Conservation (phyloP, 2,113 vertebrate genomes). For the Labeo catla region DNA sequence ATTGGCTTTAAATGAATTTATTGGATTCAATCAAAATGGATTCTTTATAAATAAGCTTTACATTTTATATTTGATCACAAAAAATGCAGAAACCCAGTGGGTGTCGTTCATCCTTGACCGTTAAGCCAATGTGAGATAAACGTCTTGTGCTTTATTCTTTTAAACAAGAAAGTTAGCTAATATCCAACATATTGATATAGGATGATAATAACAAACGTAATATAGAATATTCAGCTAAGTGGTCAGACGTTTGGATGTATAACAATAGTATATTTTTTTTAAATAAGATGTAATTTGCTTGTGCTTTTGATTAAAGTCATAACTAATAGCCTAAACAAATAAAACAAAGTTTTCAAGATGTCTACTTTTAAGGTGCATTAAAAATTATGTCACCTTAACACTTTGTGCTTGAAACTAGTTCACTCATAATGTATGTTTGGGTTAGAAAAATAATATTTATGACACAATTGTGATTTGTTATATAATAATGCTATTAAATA, state of each 20-base stretch:
- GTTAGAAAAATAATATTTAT: neutral
- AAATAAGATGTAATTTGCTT: neutral
- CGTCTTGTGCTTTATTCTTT: neutral
- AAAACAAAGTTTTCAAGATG: neutral
- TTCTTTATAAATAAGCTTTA: neutral
- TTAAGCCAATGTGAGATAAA: neutral
- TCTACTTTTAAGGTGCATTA: neutral
- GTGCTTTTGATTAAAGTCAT: neutral
- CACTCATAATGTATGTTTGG: neutral
- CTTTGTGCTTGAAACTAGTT: neutral
- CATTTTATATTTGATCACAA: neutral
- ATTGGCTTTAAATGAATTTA: neutral
- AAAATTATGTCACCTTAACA: neutral
- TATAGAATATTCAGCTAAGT: neutral
- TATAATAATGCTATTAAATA: neutral
- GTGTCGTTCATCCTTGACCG: constrained; percentile 9
- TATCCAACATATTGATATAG: neutral
- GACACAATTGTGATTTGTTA: neutral
- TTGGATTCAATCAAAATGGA: neutral
- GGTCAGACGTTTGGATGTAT: neutral
- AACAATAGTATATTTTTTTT: too few relatives aligned
- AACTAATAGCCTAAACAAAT: neutral
- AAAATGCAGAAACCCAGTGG: neutral
- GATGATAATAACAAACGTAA: neutral
- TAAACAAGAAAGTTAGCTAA: neutral